Conservation (phyloP, 2,113 vertebrate genomes). For the Mola mola region DNA sequence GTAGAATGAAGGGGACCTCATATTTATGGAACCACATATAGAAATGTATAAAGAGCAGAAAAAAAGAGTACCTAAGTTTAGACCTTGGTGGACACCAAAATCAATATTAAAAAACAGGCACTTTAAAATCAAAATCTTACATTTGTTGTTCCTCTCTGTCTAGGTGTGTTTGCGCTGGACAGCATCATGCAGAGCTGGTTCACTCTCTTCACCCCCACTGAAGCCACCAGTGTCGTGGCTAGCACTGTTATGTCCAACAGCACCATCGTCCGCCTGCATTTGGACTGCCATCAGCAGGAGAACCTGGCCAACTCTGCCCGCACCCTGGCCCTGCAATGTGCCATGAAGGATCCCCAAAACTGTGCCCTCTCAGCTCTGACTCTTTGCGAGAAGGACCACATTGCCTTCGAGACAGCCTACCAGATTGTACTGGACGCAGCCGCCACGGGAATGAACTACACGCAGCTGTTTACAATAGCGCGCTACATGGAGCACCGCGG, state of each 20-base stretch:
- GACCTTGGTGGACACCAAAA: constrained; percentile 4
- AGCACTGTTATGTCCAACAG: constrained; percentile 94
- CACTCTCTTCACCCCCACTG: constrained; percentile 95
- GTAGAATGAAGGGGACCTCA: no score
- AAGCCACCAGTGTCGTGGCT: constrained; percentile 95
- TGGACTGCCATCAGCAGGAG: constrained; percentile 94
- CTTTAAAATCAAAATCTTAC: neutral
- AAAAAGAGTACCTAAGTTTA: neutral
- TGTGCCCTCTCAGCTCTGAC: constrained; percentile 87
- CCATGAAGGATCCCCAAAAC: constrained; percentile 95
- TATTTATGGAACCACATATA: neutral
- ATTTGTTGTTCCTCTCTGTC: neutral
- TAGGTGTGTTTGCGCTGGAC: constrained; percentile 89
- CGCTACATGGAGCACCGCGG: constrained; percentile 98
- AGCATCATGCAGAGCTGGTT: constrained; percentile 99
- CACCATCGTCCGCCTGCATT: constrained; percentile 91
- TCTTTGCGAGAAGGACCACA: constrained; percentile 97
- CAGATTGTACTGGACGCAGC: constrained; percentile 96
- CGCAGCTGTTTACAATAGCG: constrained; percentile 96
- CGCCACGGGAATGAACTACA: constrained; percentile 92
- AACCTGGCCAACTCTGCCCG: constrained; percentile 94
- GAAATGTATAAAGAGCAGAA: neutral
- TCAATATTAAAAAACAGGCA: neutral
- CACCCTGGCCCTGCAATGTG: constrained; percentile 93
- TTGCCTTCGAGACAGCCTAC: constrained; percentile 97